Conservation (phyloP, 2,113 vertebrate species). For the Acrocephalus arundinaceus region DNA sequence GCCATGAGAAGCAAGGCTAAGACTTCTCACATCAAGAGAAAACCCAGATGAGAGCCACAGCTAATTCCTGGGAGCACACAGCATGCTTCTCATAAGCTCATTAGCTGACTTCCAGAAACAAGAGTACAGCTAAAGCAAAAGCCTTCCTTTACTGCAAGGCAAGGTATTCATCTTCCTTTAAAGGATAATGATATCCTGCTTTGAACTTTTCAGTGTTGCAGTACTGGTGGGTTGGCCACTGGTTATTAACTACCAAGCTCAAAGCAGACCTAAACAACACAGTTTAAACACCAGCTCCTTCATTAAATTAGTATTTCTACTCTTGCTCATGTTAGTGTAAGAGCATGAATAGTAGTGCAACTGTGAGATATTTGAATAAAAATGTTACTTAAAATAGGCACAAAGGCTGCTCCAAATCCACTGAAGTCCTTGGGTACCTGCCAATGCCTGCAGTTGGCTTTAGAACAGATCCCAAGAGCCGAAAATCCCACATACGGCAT, state of each 20-base stretch:
- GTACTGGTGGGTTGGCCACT: slow-evolving; percentile 12
- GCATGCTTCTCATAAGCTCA: slow-evolving; percentile 27
- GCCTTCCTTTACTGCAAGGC: not conserved
- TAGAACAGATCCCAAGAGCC: slow-evolving; percentile 21
- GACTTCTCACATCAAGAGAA: slow-evolving; percentile 11
- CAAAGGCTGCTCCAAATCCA: slow-evolving; percentile 49
- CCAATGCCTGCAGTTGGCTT: slow-evolving; percentile 35
- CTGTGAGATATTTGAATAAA: slow-evolving; percentile 39
- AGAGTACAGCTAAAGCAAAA: slow-evolving; percentile 13
- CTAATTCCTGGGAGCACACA: slow-evolving; percentile 13
- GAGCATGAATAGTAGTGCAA: slow-evolving; percentile 34
- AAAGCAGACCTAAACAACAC: slow-evolving; percentile 30
- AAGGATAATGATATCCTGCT: slow-evolving; percentile 45
- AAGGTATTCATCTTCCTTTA: slow-evolving; percentile 46
- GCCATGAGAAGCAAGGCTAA: not conserved
- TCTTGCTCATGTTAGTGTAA: not conserved
- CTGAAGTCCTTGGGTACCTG: slow-evolving; percentile 50
- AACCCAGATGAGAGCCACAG: not conserved
- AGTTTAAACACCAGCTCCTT: slow-evolving; percentile 13
- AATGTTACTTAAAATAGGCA: slow-evolving; percentile 55
- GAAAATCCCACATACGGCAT: slow-evolving; percentile 40
- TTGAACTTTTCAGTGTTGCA: slow-evolving; percentile 25
- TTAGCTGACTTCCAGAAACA: slow-evolving; percentile 45
- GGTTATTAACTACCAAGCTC: slow-evolving; percentile 7
- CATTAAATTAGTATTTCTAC: slow-evolving; percentile 2